Evolutionary conservation across 1,140 invertebrate genomes (phyloP).

Genomic region (Melitaea cinxia): DNA sequence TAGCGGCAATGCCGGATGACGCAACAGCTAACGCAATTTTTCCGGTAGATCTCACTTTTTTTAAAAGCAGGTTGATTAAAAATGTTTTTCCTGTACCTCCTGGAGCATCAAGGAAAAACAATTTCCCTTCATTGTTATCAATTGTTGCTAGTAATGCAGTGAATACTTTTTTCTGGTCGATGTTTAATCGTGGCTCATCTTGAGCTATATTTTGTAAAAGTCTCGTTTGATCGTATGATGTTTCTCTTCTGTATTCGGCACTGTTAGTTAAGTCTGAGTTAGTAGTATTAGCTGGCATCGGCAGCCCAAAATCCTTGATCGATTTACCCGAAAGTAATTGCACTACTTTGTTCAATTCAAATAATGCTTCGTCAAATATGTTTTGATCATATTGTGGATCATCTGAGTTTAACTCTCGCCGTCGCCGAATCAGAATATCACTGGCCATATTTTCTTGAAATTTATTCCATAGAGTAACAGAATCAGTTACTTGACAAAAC

Average conservation of each 20-base stretch:
- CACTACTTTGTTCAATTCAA: constrained; percentile 45
- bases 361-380: constrained; percentile 48
- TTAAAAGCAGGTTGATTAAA: constrained; percentile 39
- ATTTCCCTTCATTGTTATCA: no score
- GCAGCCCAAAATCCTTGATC: constrained; percentile 28
- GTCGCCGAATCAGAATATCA: constrained; percentile 43
- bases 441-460: constrained; percentile 44
- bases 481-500: constrained; percentile 50
- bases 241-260: constrained; percentile 39
- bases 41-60: constrained; percentile 53
- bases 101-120: no score
- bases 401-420: constrained; percentile 40
- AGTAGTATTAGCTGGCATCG: constrained; percentile 36
- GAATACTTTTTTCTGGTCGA: constrained; percentile 41
- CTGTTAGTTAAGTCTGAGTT: constrained; percentile 36
- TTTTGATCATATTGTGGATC: constrained; percentile 43
- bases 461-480: no score
- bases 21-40: no score
- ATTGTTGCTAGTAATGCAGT: no score
- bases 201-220: constrained; percentile 46
- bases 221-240: constrained; percentile 41
- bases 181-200: constrained; percentile 40
- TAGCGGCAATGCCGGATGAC: no score
- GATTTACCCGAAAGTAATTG: constrained; percentile 44
- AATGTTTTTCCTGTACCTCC: no score